Conservation (phyloP, 2,797 vertebrate species). For the Lophius americanus region DNA sequence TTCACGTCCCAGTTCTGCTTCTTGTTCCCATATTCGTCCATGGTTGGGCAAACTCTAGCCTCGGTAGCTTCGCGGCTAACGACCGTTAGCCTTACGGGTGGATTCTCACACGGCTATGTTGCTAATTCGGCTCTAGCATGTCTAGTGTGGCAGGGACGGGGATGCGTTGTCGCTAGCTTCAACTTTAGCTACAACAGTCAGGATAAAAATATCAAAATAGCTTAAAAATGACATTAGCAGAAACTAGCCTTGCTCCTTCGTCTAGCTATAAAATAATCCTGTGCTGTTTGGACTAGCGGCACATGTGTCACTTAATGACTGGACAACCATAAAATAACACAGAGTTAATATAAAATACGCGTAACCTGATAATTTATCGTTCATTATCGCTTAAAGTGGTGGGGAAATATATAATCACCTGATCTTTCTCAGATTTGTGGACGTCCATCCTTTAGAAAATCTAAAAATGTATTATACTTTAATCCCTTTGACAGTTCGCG, state of each 20-base stretch:
- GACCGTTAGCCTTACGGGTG: not conserved
- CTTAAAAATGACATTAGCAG: not conserved
- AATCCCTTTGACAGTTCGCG: not conserved
- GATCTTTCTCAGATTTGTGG: constrained; percentile 25
- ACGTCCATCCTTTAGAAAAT: constrained; percentile 19
- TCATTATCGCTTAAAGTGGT: not conserved
- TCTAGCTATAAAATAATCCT: constrained; percentile 55
- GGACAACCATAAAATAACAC: constrained; percentile 71
- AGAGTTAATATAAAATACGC: constrained; percentile 43
- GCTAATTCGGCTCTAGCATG: constrained; percentile 54
- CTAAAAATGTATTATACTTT: not conserved
- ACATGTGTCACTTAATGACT: constrained; percentile 59
- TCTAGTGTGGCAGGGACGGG: not conserved
- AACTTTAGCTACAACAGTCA: not conserved
- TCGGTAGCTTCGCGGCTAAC: constrained; percentile 12
- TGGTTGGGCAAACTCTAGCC: constrained; percentile 20
- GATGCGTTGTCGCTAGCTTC: not conserved
- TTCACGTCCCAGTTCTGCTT: constrained; percentile 75
- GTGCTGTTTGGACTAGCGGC: constrained; percentile 61
- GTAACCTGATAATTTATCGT: not conserved
- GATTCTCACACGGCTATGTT: constrained; percentile 15
- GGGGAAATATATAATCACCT: constrained; percentile 49
- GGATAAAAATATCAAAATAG: not conserved
- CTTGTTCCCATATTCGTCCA: constrained; percentile 62
- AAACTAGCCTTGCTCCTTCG: not conserved